phyloP scores from a whole-genome alignment of 2,797 vertebrate species.

The Gambelia wislizenii region DNA sequence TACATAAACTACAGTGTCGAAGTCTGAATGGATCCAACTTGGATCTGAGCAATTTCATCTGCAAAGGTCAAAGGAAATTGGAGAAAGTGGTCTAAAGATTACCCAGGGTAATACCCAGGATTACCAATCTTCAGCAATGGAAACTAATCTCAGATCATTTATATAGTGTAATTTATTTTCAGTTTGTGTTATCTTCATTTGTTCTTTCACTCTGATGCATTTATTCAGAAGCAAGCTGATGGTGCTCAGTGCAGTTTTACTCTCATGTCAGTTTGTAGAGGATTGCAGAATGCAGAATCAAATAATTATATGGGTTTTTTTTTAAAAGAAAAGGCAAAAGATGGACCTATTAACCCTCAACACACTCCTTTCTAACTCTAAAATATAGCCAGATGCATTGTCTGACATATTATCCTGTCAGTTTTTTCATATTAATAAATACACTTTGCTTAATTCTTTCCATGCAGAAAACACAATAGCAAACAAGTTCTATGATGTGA shows the following conservation, averaged over 20 bases:
- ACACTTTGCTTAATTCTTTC: not conserved
- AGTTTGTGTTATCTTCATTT: not conserved
- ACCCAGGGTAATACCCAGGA: not conserved
- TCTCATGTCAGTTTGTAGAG: not conserved
- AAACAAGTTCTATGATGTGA: not conserved
- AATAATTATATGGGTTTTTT: too few species aligned
- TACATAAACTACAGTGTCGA: too few species aligned
- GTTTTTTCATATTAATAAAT: not conserved
- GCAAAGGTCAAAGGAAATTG: too few species aligned
- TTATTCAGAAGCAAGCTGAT: not conserved
- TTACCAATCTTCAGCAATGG: not conserved
- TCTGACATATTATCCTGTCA: too few species aligned
- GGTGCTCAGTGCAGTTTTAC: not conserved
- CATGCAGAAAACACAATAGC: not conserved
- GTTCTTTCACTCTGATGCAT: not conserved
- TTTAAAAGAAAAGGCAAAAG: too few species aligned
- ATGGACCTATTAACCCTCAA: not conserved
- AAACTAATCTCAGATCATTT: not conserved
- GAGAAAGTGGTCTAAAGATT: too few species aligned
- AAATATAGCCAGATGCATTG: not conserved
- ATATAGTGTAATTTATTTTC: not conserved
- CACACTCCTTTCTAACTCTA: not conserved
- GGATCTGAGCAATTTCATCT: too few species aligned
- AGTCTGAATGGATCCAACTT: too few species aligned
- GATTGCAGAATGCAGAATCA: not conserved